A percentile compares a stretch with the other conserved stretches of the same genome.
These are phyloP conservation scores for Scaptomyza caliginosa DNA, from an alignment of 2,888 invertebrate genomes.

Conservation along the genomic window DNA sequence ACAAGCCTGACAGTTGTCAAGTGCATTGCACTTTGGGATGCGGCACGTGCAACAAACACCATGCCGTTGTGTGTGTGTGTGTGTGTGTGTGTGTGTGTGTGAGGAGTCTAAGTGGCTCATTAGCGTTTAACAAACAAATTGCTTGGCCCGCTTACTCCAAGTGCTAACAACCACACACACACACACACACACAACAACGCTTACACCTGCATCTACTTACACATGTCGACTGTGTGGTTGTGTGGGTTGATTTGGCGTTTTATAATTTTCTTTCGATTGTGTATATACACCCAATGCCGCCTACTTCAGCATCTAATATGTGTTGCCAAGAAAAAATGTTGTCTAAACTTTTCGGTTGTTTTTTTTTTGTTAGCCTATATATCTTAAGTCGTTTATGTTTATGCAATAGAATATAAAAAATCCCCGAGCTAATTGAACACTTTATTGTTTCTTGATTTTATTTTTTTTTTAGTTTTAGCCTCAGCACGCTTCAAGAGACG, in stretches of 20 bases:
- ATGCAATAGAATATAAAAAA: constrained; percentile 9
- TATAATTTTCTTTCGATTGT: constrained; percentile 14
- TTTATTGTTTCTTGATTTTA: constrained; percentile 25
- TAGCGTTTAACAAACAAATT: constrained; percentile 64
- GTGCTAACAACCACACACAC: constrained; percentile 50
- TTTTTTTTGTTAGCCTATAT: constrained; percentile 10
- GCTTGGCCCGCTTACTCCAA: constrained; percentile 66
- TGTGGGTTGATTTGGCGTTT: constrained; percentile 27
- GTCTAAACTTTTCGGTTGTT: constrained; percentile 1
- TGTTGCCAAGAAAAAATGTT: constrained; percentile 9
- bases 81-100: no score
- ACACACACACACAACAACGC: neutral
- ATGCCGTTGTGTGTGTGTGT: no score
- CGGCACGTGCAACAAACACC: constrained; percentile 38
- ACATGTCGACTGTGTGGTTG: constrained; percentile 41
- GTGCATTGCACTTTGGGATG: neutral
- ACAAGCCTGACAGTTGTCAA: constrained; percentile 1
- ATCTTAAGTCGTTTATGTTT: constrained; percentile 47
- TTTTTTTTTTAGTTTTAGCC: constrained; percentile 26
- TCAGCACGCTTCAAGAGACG: constrained; percentile 44
- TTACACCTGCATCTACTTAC: constrained; percentile 36
- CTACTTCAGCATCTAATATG: constrained; percentile 50
- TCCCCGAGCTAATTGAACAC: constrained; percentile 76
- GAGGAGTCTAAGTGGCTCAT: constrained; percentile 51
- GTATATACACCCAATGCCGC: constrained; percentile 58